These are phyloP conservation scores for Glaucidium brasilianum DNA, from an alignment of 2,113 vertebrate genomes.

Conservation along the genomic window DNA sequence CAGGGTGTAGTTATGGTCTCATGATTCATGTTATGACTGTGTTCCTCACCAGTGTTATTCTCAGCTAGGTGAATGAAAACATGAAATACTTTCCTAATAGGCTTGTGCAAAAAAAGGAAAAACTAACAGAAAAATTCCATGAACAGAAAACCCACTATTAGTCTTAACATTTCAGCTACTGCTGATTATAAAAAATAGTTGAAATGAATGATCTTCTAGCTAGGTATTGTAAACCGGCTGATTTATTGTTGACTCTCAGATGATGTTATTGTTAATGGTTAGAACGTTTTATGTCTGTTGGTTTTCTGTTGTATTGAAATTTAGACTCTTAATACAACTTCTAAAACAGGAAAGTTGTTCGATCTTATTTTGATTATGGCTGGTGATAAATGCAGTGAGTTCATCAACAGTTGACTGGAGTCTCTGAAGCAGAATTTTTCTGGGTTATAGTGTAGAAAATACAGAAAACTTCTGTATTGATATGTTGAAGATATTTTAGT, in stretches of 20 bases:
- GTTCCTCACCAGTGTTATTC: background rate
- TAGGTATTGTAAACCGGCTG: background rate
- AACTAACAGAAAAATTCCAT: background rate
- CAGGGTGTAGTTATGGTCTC: background rate
- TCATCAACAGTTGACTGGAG: background rate
- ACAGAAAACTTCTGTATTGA: background rate
- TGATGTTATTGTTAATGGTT: background rate
- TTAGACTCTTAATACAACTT: background rate
- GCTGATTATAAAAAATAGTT: background rate
- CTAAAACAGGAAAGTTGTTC: background rate
- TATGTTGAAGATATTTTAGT: background rate
- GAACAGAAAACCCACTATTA: background rate
- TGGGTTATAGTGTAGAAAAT: background rate
- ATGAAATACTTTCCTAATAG: background rate
- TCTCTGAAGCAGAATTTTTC: background rate
- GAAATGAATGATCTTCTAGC: background rate
- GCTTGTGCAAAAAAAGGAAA: background rate
- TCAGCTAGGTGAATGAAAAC: background rate
- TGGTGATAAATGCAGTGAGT: background rate
- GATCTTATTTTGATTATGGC: background rate
- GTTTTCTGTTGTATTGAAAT: background rate
- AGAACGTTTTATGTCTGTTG: background rate
- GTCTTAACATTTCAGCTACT: background rate
- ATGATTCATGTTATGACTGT: background rate
- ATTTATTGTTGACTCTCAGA: background rate